Evolutionary conservation across 2,797 vertebrate species (phyloP).

Genomic region (Onychomys arenicola): DNA sequence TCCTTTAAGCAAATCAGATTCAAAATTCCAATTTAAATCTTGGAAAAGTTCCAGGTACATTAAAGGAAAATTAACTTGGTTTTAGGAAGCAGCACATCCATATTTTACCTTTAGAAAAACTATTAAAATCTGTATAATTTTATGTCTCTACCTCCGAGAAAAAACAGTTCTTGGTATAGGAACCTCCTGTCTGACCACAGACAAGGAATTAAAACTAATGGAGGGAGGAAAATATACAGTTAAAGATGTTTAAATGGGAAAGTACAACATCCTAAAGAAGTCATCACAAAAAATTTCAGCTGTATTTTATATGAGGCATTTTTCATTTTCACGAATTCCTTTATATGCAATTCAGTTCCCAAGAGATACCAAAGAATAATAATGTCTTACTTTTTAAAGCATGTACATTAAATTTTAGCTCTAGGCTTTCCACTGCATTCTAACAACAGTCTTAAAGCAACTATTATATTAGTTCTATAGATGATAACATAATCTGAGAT

Average conservation of each 20-base stretch:
- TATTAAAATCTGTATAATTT: slow-evolving; percentile 41
- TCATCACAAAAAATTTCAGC: background rate
- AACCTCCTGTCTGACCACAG: background rate
- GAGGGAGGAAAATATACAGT: background rate
- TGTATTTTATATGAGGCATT: background rate
- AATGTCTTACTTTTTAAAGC: background rate
- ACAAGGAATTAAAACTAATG: slow-evolving; percentile 50
- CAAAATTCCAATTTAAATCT: slow-evolving; percentile 82
- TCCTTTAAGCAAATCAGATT: slow-evolving; percentile 74
- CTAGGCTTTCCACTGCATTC: background rate
- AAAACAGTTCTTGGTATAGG: background rate
- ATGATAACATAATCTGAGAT: background rate
- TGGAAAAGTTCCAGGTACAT: slow-evolving; percentile 81
- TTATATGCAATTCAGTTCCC: background rate
- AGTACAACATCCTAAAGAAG: background rate
- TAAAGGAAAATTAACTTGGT: slow-evolving; percentile 83
- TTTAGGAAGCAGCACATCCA: slow-evolving; percentile 66
- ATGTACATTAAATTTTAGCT: background rate
- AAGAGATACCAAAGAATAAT: slow-evolving; percentile 8
- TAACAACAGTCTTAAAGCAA: background rate
- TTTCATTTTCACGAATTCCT: background rate
- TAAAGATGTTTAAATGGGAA: background rate
- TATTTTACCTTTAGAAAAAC: slow-evolving; percentile 74
- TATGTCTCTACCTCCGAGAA: slow-evolving; percentile 13
- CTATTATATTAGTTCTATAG: background rate